Evolutionary conservation across 23 tunicate genomes (phyloP), one percentile per base, ranked within the genome.

Genomic region (Styela clava): DNA sequence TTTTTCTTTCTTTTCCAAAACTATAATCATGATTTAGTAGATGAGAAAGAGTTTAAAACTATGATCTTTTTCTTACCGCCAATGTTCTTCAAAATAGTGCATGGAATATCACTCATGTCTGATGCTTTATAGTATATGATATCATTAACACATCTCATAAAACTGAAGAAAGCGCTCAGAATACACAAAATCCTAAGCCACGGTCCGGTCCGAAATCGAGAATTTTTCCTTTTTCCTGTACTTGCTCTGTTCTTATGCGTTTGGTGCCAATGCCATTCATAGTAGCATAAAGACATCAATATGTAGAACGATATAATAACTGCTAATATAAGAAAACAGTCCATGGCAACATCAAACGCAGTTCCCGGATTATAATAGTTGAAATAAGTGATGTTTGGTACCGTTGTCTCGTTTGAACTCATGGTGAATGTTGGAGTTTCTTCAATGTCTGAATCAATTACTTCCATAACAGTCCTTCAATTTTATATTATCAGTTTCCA

Each of bases 281-380:
- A 44, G 65, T 76, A 76, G 7, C 16, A 20, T 64, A 76, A 27
- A 20, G 31, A 24, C 0, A 44, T 52, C 22, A 51, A 27, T 29
- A 76, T 20, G 24, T 76, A 76, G 29, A 76, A 24, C 3, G 81
- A 76, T 25, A 76, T 12, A 1, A 2, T 16, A 7, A 76, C 12
- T 0, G 65, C 65, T 22, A 52, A 1, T 21, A 52, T 44, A 67
- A 76, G 24, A 67, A 76, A 52, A 18, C 2, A 52, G 26, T 76
- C 81, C 81, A 76, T 76, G 22, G 81, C 64, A 9, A 25, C 16
- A 76, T 76, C 81, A 36, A 76, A 35, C 64, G 81, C 62, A 32
- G 81, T 76, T 44, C 81, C 81, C 0, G 81, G 81, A 52, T 76
- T 76, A 27, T 33, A 76, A 71, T 71, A 32, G 77, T 71, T 35